Evolutionary conservation across 1,140 invertebrate genomes (phyloP).

Genomic region (Melipona quadrifasciata): DNA sequence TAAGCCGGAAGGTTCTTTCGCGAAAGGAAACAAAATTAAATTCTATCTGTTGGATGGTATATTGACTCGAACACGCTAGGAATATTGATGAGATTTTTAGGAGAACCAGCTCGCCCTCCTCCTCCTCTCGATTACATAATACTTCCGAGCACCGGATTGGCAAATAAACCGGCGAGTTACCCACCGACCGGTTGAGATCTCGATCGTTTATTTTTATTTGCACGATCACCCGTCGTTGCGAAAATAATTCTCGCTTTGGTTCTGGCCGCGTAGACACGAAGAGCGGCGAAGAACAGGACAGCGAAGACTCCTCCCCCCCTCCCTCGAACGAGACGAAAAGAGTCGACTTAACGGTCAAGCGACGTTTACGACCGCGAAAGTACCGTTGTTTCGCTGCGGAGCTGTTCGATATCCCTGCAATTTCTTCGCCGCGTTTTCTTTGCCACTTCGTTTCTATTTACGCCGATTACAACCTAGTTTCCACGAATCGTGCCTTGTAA

Average conservation of each 20-base stretch:
- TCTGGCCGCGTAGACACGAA: not conserved
- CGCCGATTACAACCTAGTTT: not conserved
- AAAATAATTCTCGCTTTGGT: constrained; percentile 4
- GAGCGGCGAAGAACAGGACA: not conserved
- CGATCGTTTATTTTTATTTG: constrained; percentile 30
- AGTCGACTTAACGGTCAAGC: constrained; percentile 62
- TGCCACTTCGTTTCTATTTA: not conserved
- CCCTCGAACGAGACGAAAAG: constrained; percentile 35
- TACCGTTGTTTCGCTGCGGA: constrained; percentile 54
- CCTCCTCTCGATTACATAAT: constrained; percentile 14
- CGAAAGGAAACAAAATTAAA: constrained; percentile 53
- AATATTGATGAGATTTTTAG: constrained; percentile 48
- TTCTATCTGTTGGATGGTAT: constrained; percentile 43
- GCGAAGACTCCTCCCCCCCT: not conserved
- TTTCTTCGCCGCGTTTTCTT: constrained; percentile 8
- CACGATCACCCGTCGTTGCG: constrained; percentile 5
- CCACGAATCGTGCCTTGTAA: not conserved
- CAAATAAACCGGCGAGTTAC: constrained; percentile 35
- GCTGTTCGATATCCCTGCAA: constrained; percentile 33
- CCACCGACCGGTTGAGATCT: not conserved
- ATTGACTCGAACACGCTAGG: constrained; percentile 27
- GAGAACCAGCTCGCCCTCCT: not conserved
- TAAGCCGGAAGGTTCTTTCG: constrained; percentile 38
- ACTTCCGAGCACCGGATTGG: not conserved
- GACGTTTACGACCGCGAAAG: constrained; percentile 57